phyloP scores from a whole-genome alignment of 2,113 vertebrate genomes.

The Osmerus mordax region DNA sequence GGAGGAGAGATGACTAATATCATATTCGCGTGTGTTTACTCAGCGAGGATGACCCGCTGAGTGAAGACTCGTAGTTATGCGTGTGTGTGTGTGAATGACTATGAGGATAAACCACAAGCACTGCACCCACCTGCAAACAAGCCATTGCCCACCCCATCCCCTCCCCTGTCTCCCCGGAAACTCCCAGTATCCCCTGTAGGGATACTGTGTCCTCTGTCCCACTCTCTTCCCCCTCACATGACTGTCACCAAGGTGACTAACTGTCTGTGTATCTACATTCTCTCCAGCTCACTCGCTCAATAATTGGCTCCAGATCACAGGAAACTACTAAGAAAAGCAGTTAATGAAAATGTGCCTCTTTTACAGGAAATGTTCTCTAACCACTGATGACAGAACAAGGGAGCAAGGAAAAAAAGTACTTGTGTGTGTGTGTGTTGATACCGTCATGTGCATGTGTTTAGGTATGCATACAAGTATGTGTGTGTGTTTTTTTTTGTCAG shows the following conservation, averaged over 20 bases:
- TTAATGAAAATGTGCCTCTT: slow-evolving; percentile 37
- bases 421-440: slow-evolving; percentile 18
- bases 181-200: slow-evolving; percentile 14
- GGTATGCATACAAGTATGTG: not conserved
- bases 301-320: slow-evolving; percentile 71
- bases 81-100: slow-evolving; percentile 8
- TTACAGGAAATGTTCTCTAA: slow-evolving; percentile 58
- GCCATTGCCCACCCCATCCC: slow-evolving; percentile 26
- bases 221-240: slow-evolving; percentile 8
- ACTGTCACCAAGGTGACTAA: slow-evolving; percentile 67
- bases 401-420: slow-evolving; percentile 36
- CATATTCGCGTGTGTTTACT: slow-evolving; percentile 78
- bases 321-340: slow-evolving; percentile 58
- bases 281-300: slow-evolving; percentile 37
- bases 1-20: slow-evolving; percentile 77
- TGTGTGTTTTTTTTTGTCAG: not conserved
- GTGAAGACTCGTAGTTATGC: slow-evolving; percentile 8
- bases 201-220: slow-evolving; percentile 33
- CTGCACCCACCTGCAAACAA: slow-evolving; percentile 59
- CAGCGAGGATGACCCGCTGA: slow-evolving; percentile 73
- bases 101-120: slow-evolving; percentile 29
- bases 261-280: slow-evolving; percentile 67
- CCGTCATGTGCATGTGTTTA: slow-evolving; percentile 29
- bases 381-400: slow-evolving; percentile 43
- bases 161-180: not conserved